Evolutionary conservation across 2,888 invertebrate genomes (phyloP), one percentile per base, ranked within the genome.

Genomic region (Flexamia atlantica): DNA sequence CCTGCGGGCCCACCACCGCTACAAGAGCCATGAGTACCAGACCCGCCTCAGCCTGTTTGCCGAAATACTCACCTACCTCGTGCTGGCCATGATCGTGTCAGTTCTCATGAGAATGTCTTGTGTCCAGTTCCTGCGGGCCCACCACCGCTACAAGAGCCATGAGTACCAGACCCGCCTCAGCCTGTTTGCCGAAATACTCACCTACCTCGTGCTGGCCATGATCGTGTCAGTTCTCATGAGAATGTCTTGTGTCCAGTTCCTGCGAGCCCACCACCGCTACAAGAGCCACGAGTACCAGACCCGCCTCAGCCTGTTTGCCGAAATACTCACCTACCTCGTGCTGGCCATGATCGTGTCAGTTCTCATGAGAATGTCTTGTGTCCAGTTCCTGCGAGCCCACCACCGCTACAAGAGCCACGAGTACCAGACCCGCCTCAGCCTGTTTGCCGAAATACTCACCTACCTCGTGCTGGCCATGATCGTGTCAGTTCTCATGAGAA

Each of bases 401-500:
- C 92, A 94, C n/a, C 94, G 95, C 86, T 97, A 97, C 91, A 97
- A 96, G 88, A 93, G 93, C 84, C 91, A 93, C 86, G 92, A 94
- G 87, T 93, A 94, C 88, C 93, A 93, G 87, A 94, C 95, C 85
- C 93, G 94, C 87, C 90, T 96, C 50, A 95, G 95, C 80, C 91
- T 97, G 87, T 91, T 96, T 10, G 94, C 95, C 0, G 97, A 97
- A 88, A 95, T 97, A 83, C 91, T 95, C 85, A 93, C 96, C 79
- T 97, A 97, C 88, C 91, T 97, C n/a, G 92, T 96, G n/a, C 97
- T 97, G 5, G 97, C 97, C 20, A 94, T 97, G 88, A 92, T 96
- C 0, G 93, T 97, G 89, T 97, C 97, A 90, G 95, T 98, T 83
- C 94, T 97, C 88, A 90, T 97, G 60, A 97, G 97, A 0, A 9